Percentiles rank a stretch among this genome's conserved stretches.
Conservation (phyloP, 2,113 vertebrate species). For the Phycodurus eques region DNA sequence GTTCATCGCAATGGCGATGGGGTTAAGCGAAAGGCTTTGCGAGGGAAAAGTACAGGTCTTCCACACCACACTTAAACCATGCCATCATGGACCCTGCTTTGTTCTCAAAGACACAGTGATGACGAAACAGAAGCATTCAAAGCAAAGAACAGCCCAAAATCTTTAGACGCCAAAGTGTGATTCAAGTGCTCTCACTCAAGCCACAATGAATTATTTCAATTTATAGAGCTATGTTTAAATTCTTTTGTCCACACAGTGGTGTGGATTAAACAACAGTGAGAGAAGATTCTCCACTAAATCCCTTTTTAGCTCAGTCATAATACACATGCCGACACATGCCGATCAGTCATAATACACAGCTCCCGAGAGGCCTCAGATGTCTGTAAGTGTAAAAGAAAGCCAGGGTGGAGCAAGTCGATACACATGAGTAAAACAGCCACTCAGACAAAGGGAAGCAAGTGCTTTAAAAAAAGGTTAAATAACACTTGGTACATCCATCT, state of each 20-base stretch:
- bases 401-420: constrained; percentile 51
- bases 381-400: constrained; percentile 42
- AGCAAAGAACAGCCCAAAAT: not conserved
- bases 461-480: constrained; percentile 78
- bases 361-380: constrained; percentile 41
- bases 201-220: not conserved
- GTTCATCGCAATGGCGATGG: not conserved
- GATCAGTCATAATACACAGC: constrained; percentile 25
- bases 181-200: not conserved
- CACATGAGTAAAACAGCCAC: constrained; percentile 73
- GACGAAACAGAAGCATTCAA: not conserved
- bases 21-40: not conserved
- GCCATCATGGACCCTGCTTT: not conserved
- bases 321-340: constrained; percentile 25
- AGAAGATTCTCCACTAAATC: not conserved
- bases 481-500: constrained; percentile 75
- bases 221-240: not conserved
- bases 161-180: not conserved
- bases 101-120: not conserved
- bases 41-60: not conserved
- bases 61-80: not conserved
- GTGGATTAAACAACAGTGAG: constrained; percentile 21
- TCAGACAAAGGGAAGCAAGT: constrained; percentile 71
- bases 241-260: not conserved
- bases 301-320: constrained; percentile 14